Evolutionary conservation across 1,140 invertebrate genomes (phyloP), one percentile per base, ranked within the genome.

Genomic region (Palaemon carinicauda): DNA sequence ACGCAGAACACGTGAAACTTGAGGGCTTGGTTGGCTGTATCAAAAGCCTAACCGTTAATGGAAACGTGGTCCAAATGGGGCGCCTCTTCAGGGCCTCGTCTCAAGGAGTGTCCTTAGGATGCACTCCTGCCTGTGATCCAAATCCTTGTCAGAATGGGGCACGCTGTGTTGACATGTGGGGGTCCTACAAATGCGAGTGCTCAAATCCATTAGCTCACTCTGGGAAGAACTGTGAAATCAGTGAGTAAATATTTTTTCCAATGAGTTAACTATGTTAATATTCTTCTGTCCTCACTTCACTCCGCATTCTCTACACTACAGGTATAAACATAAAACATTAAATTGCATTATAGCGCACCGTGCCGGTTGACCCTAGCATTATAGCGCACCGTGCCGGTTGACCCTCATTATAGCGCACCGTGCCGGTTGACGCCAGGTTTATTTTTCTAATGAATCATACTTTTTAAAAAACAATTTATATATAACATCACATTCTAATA

Each of bases 61-160:
- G 80, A 15, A 77, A 73, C 27, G 15, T 73, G 50, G 31, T 86
- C 33, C 52, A 80, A 60, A 17, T 86, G 27, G 73, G 69, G 19
- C 21, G 77, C 1, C 80, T 53, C 83, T 33, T 86, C 17, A 79
- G 83, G 65, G 83, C 50, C 12, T 60, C 83, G 5, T 50, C 77
- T 9, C 21, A 71, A 1, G 83, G 83, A 3, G 83, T 86, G 21
- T 24, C 17, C 10, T 15, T 27, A 24, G 60, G 60, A 5, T 86
- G 83, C 27, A 27, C 41, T 27, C 77, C 83, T 17, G 71, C 83
- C 15, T 86, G 83, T n/a, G 54, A 78, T 10, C 77, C 60, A 50
- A 86, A 86, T 65, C 83, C 83, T 19, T 86, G 83, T 29, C n/a
- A 50, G 77, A 86, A 86, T 65, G 83, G 77, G 0, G 83, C 77